Conservation (phyloP, 2,888 invertebrate genomes). For the Mellilla xanthometata region DNA sequence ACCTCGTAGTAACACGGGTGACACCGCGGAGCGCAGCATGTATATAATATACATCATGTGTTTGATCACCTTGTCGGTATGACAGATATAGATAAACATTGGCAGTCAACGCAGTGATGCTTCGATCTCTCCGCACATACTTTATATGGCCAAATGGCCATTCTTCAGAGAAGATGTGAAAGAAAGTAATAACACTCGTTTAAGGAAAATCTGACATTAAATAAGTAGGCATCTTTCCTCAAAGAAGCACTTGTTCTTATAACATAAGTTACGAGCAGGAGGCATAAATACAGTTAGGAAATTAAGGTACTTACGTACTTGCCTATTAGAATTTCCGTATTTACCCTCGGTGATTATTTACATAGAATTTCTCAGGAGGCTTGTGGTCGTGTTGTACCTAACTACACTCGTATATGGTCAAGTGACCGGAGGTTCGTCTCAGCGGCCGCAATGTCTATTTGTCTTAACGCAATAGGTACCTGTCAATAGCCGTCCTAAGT, state of each 20-base stretch:
- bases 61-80: too few relatives aligned
- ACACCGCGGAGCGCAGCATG: too few relatives aligned
- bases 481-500: slow-evolving; percentile 79
- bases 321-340: slow-evolving; percentile 72
- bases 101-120: too few relatives aligned
- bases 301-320: slow-evolving; percentile 54
- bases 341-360: slow-evolving; percentile 71
- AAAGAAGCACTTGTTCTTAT: slow-evolving; percentile 21
- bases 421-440: slow-evolving; percentile 76
- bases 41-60: too few relatives aligned
- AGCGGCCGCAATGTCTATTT: slow-evolving; percentile 75
- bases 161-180: too few relatives aligned
- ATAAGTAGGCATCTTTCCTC: slow-evolving; percentile 15
- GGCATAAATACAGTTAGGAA: slow-evolving; percentile 54
- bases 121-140: too few relatives aligned
- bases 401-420: slow-evolving; percentile 58
- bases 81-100: too few relatives aligned
- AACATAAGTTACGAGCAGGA: slow-evolving; percentile 31
- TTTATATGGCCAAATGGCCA: too few relatives aligned
- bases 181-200: too few relatives aligned
- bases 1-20: too few relatives aligned
- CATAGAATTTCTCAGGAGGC: slow-evolving; percentile 75
- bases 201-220: too few relatives aligned
- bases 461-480: slow-evolving; percentile 82
- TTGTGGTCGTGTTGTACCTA: slow-evolving; percentile 56